Evolutionary conservation across 2,888 invertebrate species (phyloP), one percentile per base, ranked within the genome.

Genomic region (Pristionchus mayeri): DNA sequence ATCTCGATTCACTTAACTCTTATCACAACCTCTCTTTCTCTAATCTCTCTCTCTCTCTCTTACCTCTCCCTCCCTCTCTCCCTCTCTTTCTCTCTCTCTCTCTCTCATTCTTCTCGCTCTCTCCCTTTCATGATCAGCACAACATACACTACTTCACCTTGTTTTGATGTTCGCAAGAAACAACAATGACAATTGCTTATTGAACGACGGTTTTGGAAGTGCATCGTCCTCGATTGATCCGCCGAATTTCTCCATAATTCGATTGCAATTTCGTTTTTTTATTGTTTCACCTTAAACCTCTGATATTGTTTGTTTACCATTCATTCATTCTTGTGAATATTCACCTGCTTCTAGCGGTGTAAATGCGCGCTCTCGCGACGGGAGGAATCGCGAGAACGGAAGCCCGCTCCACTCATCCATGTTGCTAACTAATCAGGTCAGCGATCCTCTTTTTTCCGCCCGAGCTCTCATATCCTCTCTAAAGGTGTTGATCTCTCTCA

Each of bases 341-440:
- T 24, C 71, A 71, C 71, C 37, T 18, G 4, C 3, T 71, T 40
- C 40, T n/a, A 40, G 71, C 40, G 52, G 37, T 40, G 24, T 71
- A 40, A 71, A 71, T 71, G 71, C 71, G 21, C 71, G 13, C n/a
- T 63, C 63, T 63, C 63, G 63, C 63, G 34, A 63, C 1, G 34
- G 63, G 63, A 34, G 18, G 34, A 34, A 16, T n/a, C 63, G 30
- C 21, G 21, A 13, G 40, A 44, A 71, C 37, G 71, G 24, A 71
- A 71, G 7, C 21, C 54, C 54, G 4, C n/a, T 54, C 54, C 54
- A n/a, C n/a, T 44, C 44, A 44, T 63, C 63, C 63, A 63, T 34
- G 63, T 63, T 63, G 63, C 63, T 63, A 63, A 71, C 71, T 71
- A 71, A 71, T 71, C 71, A 71, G 71, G 71, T 71, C 71, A 71